Base-by-base conservation (phyloP, 2,113 vertebrate genomes). In the Siniperca chuatsi region DNA sequence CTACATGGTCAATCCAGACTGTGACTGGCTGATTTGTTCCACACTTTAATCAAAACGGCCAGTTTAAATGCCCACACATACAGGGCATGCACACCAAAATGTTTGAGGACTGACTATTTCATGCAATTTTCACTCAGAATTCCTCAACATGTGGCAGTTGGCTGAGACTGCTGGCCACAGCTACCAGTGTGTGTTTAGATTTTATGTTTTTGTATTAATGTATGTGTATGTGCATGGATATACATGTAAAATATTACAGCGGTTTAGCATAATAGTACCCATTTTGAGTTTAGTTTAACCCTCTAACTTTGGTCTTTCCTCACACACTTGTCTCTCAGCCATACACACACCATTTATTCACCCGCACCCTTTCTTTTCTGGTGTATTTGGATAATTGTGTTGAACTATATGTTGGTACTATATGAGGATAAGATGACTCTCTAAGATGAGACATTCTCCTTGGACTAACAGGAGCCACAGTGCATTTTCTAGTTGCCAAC, bases 401-500 rank as follows among this genome's bases (percentile, higher is more conserved):
- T 69, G 6, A 48, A 40, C 13, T n/a, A 25, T 71, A 29, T 20
- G 8, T 76, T 61, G 35, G 37, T 58, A 10, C 12, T 64, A 1
- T 60, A 82, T 64, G 42, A 76, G 10, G 44, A 78, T 37, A 23
- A 33, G 12, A 76, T 0, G 13, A 29, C 11, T 15, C 15, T 66
- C 78, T 64, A 37, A 37, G 35, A 37, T 37, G 60, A 57, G 2
- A 33, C 0, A 0, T 60, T 82, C 13, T 65, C 29, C 62, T 85
- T 70, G 82, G 79, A 90, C 42, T 69, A 77, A 82, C 48, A 29
- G 20, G 50, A 71, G 52, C 54, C 79, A 78, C 83, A 6, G 65
- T 81, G 55, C 12, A 83, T 87, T 83, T 76, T 46, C 23, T 35
- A 18, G 57, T 29, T 78, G 72, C 76, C 75, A 85, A 58, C 57